A percentile compares a stretch with the other conserved stretches of the same genome.
Evolutionary conservation across 2,888 invertebrate genomes (phyloP).

Genomic region (Dendrolimus houi): DNA sequence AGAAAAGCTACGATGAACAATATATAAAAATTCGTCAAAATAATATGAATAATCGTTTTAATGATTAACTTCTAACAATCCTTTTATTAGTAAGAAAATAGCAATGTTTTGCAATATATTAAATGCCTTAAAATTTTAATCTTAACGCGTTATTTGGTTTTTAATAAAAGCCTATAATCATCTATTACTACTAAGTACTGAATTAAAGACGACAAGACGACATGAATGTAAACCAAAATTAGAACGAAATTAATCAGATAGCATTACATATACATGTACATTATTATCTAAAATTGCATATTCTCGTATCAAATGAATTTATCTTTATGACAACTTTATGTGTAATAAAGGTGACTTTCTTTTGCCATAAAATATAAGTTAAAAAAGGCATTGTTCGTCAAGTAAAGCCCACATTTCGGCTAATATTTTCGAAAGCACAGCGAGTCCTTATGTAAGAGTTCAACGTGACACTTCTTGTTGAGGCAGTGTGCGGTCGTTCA

Average conservation of each 20-base stretch:
- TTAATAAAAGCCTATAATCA: too few species aligned
- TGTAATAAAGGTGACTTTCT: conserved; percentile 43
- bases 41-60: too few species aligned
- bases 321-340: neutral
- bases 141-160: too few species aligned
- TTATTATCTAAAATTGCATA: neutral
- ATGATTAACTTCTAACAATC: too few species aligned
- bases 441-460: conserved; percentile 73
- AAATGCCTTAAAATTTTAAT: too few species aligned
- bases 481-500: conserved; percentile 47
- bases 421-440: conserved; percentile 72
- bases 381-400: conserved; percentile 45
- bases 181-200: too few species aligned
- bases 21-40: too few species aligned
- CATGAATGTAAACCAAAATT: too few species aligned
- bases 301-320: neutral
- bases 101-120: too few species aligned
- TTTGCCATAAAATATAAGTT: conserved; percentile 32
- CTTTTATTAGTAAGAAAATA: too few species aligned
- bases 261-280: neutral
- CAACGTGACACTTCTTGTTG: conserved; percentile 66
- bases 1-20: too few species aligned
- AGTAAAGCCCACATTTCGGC: conserved; percentile 52
- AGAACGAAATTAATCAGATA: neutral
- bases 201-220: too few species aligned